These are phyloP conservation scores for Mohoua ochrocephala DNA, from an alignment of 2,113 vertebrate species.

Conservation along the genomic window DNA sequence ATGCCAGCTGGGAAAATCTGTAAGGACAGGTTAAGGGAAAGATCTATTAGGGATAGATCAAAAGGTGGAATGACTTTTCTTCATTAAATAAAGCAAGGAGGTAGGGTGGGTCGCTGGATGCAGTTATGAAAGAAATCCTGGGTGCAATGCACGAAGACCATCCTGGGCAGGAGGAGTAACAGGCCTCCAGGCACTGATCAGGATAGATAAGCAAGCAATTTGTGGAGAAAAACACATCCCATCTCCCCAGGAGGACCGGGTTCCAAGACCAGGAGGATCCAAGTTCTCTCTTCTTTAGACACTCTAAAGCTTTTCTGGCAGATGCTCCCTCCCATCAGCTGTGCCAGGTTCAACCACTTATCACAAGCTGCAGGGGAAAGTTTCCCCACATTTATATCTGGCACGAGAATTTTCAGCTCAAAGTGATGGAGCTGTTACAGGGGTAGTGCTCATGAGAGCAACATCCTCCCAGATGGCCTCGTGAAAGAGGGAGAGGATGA, in stretches of 20 bases:
- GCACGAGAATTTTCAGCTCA: neutral
- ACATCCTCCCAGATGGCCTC: constrained; percentile 45
- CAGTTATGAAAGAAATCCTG: neutral
- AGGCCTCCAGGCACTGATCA: neutral
- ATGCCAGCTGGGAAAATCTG: neutral
- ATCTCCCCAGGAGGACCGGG: neutral
- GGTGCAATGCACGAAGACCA: neutral
- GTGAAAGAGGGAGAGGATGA: constrained; percentile 17
- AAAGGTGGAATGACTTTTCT: neutral
- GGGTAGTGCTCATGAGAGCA: constrained; percentile 8
- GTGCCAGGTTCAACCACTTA: constrained; percentile 50
- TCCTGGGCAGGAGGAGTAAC: neutral
- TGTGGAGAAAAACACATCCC: neutral
- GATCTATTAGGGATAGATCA: neutral
- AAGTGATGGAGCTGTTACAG: constrained; percentile 29
- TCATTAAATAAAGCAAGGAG: neutral
- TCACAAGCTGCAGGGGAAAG: constrained; percentile 30
- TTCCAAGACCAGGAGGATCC: constrained; percentile 27
- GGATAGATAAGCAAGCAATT: neutral
- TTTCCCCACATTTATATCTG: constrained; percentile 53
- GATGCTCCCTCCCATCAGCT: neutral
- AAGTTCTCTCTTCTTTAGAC: constrained; percentile 21
- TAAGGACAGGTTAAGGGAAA: neutral
- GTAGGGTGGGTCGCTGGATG: neutral
- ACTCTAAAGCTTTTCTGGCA: constrained; percentile 30